Evolutionary conservation across 2,113 vertebrate species (phyloP).

Genomic region (Zosterops japonicus): DNA sequence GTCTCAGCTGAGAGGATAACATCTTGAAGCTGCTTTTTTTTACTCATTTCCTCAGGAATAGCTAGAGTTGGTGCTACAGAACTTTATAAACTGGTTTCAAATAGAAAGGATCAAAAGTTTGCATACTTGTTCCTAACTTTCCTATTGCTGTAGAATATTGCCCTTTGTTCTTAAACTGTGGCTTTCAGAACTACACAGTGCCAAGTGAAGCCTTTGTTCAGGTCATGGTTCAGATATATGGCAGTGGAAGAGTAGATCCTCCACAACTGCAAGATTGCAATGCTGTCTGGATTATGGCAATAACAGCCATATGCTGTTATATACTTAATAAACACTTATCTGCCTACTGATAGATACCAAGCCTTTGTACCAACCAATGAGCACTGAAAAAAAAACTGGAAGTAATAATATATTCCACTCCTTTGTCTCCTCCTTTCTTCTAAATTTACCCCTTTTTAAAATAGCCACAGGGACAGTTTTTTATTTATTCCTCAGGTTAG

Average conservation of each 20-base stretch:
- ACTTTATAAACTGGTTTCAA: not conserved
- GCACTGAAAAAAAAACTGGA: not conserved
- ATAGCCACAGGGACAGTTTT: not conserved
- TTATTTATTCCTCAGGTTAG: not conserved
- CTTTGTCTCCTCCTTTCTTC: not conserved
- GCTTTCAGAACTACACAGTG: not conserved
- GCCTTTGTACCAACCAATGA: not conserved
- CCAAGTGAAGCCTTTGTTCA: not conserved
- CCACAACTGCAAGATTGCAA: not conserved
- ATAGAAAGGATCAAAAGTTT: not conserved
- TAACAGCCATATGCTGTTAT: not conserved
- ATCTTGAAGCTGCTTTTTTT: not conserved
- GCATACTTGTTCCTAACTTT: not conserved
- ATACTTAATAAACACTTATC: not conserved
- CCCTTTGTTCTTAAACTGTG: not conserved
- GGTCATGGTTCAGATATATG: accelerated
- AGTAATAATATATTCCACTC: not conserved
- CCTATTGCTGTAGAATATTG: not conserved
- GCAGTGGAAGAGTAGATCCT: not conserved
- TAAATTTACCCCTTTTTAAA: not conserved
- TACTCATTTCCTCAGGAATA: not conserved
- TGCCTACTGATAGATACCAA: not conserved
- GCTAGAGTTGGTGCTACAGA: not conserved
- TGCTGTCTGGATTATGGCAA: not conserved
- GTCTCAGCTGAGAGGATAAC: not conserved